Evolutionary conservation across 2,797 vertebrate species (phyloP), one percentile per base, ranked within the genome.

Genomic region (Tamandua tetradactyla): DNA sequence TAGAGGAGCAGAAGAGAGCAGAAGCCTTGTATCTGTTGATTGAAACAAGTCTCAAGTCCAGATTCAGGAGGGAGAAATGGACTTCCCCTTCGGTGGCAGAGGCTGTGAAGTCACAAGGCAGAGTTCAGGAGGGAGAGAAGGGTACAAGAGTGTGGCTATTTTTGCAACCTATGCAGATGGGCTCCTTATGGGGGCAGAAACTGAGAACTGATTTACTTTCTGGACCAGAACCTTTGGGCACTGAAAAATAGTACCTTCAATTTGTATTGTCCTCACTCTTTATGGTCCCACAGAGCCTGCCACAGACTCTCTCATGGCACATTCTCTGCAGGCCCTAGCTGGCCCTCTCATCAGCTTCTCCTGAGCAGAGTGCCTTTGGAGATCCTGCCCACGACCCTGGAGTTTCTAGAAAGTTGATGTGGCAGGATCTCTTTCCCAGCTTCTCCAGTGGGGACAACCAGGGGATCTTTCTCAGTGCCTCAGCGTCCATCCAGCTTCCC

Each of bases 261-360:
- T 69, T 5, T 66, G 78, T 52, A 49, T 2, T 14, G 4, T 59
- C 27, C 13, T 49, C 2, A 14, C 30, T n/a, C n/a, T 23, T 47
- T 66, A 3, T 11, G 4, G 22, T 14, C 42, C 52, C 55, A 3
- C 37, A 2, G 25, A 74, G 32, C 30, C 20, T 59, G 0, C 10
- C 55, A 7, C 7, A 15, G 32, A 20, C 57, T 4, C 0, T 75
- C 4, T 20, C 8, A 30, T 0, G 0, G 27, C 9, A 18, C 2
- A 17, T 52, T n/a, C n/a, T 76, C 62, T 30, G 9, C 40, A 18
- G 71, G 12, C 5, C n/a, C 22, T 0, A 14, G 2, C 20, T 55
- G 12, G n/a, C n/a, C n/a, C n/a, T n/a, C n/a, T n/a, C n/a, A n/a
- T n/a, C n/a, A n/a, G 40, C 15, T 59, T 40, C 23, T 61, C 49